These are phyloP conservation scores for Perccottus glenii DNA, from an alignment of 2,113 vertebrate species.

Conservation along the genomic window DNA sequence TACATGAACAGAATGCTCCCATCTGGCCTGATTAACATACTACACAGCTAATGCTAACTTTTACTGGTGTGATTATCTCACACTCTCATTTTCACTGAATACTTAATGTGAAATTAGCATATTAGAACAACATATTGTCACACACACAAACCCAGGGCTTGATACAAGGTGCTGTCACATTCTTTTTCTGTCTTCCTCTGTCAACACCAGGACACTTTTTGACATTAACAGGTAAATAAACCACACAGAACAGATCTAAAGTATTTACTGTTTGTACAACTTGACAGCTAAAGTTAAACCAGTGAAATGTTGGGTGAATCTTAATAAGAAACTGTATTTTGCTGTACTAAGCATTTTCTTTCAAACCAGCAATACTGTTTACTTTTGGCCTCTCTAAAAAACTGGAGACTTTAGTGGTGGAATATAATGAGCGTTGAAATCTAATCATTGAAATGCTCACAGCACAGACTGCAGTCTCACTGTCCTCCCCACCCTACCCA, in stretches of 20 bases:
- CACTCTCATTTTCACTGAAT: conserved; percentile 73
- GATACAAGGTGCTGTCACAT: conserved; percentile 58
- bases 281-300: neutral
- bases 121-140: conserved; percentile 76
- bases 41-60: conserved; percentile 72
- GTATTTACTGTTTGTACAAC: neutral
- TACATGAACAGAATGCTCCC: conserved; percentile 69
- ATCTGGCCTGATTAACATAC: conserved; percentile 75
- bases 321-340: conserved; percentile 10
- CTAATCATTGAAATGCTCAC: conserved; percentile 48
- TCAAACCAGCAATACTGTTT: neutral
- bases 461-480: conserved; percentile 38
- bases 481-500: conserved; percentile 31
- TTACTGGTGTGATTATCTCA: conserved; percentile 76
- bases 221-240: too few relatives aligned
- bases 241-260: too few relatives aligned
- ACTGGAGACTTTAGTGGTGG: conserved; percentile 22
- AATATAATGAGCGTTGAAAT: conserved; percentile 24
- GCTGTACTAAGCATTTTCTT: conserved; percentile 7
- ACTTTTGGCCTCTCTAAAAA: neutral
- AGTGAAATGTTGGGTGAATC: neutral
- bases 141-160: conserved; percentile 49
- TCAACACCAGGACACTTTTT: neutral
- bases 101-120: conserved; percentile 72
- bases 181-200: conserved; percentile 51